phyloP scores from a whole-genome alignment of 2,888 invertebrate species.

The Graphium colonna region DNA sequence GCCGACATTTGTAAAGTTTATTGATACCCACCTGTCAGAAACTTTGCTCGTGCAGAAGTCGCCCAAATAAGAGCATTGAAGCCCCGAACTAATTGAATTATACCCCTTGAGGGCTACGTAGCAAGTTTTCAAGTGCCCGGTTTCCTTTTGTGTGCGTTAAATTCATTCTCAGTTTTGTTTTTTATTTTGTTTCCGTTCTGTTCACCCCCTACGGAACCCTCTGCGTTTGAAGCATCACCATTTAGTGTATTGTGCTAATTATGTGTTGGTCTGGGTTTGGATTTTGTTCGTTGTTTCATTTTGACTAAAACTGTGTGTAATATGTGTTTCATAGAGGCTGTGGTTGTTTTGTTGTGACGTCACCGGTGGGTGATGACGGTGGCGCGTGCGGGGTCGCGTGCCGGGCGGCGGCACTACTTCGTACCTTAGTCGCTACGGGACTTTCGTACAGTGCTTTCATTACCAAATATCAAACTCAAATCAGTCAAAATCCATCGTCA shows the following conservation, averaged over 20 bases:
- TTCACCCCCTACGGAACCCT: slow-evolving; percentile 64
- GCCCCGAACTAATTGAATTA: slow-evolving; percentile 45
- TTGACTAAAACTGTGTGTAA: slow-evolving; percentile 77
- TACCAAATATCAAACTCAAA: slow-evolving; percentile 1
- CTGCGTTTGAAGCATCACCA: slow-evolving; percentile 54
- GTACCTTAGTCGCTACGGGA: slow-evolving; percentile 16
- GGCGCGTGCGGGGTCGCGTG: slow-evolving; percentile 52
- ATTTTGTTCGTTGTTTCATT: slow-evolving; percentile 78
- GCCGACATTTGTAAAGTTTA: slow-evolving; percentile 16
- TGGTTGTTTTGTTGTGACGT: slow-evolving; percentile 61
- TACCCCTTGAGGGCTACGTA: slow-evolving; percentile 65
- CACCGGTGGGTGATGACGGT: slow-evolving; percentile 45
- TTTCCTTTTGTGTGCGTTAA: slow-evolving; percentile 30
- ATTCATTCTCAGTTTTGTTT: slow-evolving; percentile 9
- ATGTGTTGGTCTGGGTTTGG: slow-evolving; percentile 77
- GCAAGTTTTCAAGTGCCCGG: slow-evolving; percentile 44
- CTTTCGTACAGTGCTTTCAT: slow-evolving; percentile 19
- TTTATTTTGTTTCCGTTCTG: slow-evolving; percentile 24
- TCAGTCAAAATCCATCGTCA: too few relatives aligned
- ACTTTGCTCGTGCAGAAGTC: slow-evolving; percentile 59
- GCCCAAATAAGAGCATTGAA: slow-evolving; percentile 27
- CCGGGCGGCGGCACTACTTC: slow-evolving; percentile 42
- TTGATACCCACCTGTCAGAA: slow-evolving; percentile 21
- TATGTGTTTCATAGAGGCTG: slow-evolving; percentile 75
- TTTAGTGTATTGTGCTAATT: slow-evolving; percentile 79